These are phyloP conservation scores for Pedicia rivosa DNA, from an alignment of 2,888 invertebrate genomes.

Conservation along the genomic window DNA sequence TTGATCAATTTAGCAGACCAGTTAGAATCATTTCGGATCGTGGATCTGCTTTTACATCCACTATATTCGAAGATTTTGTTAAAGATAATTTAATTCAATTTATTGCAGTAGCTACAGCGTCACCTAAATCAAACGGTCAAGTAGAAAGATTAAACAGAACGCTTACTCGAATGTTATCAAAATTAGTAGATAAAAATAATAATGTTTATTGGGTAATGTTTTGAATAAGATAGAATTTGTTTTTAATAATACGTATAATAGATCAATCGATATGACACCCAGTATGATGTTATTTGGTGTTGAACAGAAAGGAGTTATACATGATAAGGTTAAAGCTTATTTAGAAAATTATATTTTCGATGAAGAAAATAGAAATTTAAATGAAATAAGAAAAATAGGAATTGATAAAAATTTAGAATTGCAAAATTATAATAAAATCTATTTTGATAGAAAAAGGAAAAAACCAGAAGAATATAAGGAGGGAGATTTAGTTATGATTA, in stretches of 20 bases:
- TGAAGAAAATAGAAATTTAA: slow-evolving; percentile 11
- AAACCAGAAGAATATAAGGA: slow-evolving; percentile 10
- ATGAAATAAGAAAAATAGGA: slow-evolving; percentile 7
- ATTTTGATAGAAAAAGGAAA: slow-evolving; percentile 12
- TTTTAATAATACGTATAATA: slow-evolving; percentile 11
- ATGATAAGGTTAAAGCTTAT: slow-evolving; percentile 10
- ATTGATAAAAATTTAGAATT: slow-evolving; percentile 11
- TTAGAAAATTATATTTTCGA: slow-evolving; percentile 8
- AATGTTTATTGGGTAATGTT: slow-evolving; percentile 8
- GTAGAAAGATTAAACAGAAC: slow-evolving; percentile 9
- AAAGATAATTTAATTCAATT: slow-evolving; percentile 13
- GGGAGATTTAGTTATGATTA: slow-evolving; percentile 14
- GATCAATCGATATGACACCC: slow-evolving; percentile 15
- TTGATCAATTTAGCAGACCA: slow-evolving; percentile 2
- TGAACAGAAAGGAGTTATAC: slow-evolving; percentile 13
- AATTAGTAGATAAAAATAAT: slow-evolving; percentile 5
- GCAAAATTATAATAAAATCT: slow-evolving; percentile 14
- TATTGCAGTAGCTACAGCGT: slow-evolving; percentile 15
- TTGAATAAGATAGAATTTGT: slow-evolving; percentile 6
- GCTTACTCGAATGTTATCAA: slow-evolving; percentile 8
- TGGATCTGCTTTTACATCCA: slow-evolving; percentile 7
- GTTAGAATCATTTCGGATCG: slow-evolving; percentile 4
- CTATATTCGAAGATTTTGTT: slow-evolving; percentile 10
- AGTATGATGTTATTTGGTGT: slow-evolving; percentile 16
- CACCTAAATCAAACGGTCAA: slow-evolving; percentile 19